A percentile compares a stretch with the other conserved stretches of the same genome.
Evolutionary conservation across 2,888 invertebrate genomes (phyloP).

Genomic region (Hypomecis punctinalis): DNA sequence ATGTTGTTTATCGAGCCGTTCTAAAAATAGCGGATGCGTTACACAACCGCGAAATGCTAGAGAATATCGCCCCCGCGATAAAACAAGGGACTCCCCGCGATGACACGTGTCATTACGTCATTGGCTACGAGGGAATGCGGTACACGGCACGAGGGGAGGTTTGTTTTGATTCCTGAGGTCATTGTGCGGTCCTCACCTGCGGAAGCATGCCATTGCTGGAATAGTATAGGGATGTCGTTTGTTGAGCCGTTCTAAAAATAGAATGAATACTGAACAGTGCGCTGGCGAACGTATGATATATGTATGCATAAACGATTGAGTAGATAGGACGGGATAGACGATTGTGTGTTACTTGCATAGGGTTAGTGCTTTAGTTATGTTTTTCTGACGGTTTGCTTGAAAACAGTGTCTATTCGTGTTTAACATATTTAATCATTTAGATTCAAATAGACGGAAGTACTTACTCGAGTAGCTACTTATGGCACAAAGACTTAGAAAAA

Average conservation of each 20-base stretch:
- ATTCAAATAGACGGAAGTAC: neutral
- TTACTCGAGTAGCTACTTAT: neutral
- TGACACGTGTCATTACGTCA: conserved; percentile 21
- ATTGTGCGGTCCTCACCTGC: conserved; percentile 12
- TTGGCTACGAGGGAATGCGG: conserved; percentile 13
- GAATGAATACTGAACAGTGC: neutral
- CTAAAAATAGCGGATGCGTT: too few relatives aligned
- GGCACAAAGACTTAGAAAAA: too few relatives aligned
- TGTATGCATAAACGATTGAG: too few relatives aligned
- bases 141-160: neutral
- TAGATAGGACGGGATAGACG: too few relatives aligned
- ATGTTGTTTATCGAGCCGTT: neutral
- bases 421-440: too few relatives aligned
- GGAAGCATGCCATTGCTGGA: neutral
- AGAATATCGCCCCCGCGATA: too few relatives aligned
- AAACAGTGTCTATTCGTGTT: too few relatives aligned
- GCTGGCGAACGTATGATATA: too few relatives aligned
- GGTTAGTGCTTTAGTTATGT: too few relatives aligned
- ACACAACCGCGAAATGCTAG: too few relatives aligned
- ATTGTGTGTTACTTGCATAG: too few relatives aligned
- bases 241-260: neutral
- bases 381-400: too few relatives aligned
- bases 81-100: conserved; percentile 5
- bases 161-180: conserved; percentile 27
- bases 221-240: neutral